Evolutionary conservation across 2,113 vertebrate species (phyloP).

Genomic region (Natator depressus): DNA sequence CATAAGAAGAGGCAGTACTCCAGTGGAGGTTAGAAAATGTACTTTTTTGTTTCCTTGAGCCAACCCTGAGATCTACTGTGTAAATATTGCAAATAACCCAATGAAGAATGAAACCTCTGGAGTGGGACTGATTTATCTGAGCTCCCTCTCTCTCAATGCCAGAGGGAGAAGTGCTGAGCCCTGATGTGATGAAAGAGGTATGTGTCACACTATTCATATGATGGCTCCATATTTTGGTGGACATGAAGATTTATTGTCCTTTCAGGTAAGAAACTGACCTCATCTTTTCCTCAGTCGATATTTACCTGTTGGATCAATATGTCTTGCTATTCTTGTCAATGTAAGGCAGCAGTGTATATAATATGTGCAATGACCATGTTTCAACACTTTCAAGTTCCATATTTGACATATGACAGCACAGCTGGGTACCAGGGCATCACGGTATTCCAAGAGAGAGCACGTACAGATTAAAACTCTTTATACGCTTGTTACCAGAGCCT

Average conservation of each 20-base stretch:
- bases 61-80: too few relatives aligned
- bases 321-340: rapidly evolving
- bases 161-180: too few relatives aligned
- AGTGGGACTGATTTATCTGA: too few relatives aligned
- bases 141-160: too few relatives aligned
- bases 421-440: neutral
- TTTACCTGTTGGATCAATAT: neutral
- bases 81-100: too few relatives aligned
- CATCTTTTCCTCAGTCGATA: neutral
- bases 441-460: rapidly evolving
- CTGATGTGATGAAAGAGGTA: neutral
- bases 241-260: neutral
- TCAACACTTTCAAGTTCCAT: neutral
- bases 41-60: too few relatives aligned
- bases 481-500: neutral
- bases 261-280: neutral
- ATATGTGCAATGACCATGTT: neutral
- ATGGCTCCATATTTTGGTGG: neutral
- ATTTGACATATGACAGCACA: neutral
- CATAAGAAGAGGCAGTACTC: too few relatives aligned
- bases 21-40: too few relatives aligned
- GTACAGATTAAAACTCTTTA: rapidly evolving
- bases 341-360: neutral
- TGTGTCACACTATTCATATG: neutral
- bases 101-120: too few relatives aligned